Conservation (phyloP, 2,797 vertebrate species). For the Gobionotothen gibberifrons region DNA sequence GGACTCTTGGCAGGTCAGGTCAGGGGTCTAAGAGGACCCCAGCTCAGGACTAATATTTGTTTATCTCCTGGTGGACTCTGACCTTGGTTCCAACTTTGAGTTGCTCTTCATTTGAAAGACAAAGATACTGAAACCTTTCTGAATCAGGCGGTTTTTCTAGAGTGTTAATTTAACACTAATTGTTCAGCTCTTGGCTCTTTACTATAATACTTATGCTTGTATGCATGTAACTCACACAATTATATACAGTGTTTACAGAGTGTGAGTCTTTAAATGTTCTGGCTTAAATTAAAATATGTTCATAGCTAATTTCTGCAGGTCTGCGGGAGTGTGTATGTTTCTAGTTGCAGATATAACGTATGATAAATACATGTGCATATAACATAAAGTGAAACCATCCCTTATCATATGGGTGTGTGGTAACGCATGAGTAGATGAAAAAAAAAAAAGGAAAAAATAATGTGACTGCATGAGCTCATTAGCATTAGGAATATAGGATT, state of each 20-base stretch:
- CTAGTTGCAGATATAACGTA: background rate
- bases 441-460: background rate
- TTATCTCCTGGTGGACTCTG: background rate
- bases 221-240: too few relatives aligned
- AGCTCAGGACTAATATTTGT: background rate
- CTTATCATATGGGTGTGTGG: background rate
- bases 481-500: background rate
- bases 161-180: too few relatives aligned
- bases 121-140: constrained; percentile 5
- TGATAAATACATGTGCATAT: background rate
- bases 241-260: too few relatives aligned
- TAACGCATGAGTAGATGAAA: background rate
- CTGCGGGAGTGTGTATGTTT: too few relatives aligned
- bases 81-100: background rate
- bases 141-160: background rate
- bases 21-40: background rate
- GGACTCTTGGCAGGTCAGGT: background rate
- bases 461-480: background rate
- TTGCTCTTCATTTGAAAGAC: constrained; percentile 8
- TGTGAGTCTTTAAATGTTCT: background rate
- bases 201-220: too few relatives aligned
- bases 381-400: background rate
- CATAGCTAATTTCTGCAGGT: background rate
- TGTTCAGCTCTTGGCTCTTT: too few relatives aligned
- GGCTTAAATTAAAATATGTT: background rate